Conservation (phyloP, 1,140 invertebrate genomes). For the Leguminivora glycinivorella region DNA sequence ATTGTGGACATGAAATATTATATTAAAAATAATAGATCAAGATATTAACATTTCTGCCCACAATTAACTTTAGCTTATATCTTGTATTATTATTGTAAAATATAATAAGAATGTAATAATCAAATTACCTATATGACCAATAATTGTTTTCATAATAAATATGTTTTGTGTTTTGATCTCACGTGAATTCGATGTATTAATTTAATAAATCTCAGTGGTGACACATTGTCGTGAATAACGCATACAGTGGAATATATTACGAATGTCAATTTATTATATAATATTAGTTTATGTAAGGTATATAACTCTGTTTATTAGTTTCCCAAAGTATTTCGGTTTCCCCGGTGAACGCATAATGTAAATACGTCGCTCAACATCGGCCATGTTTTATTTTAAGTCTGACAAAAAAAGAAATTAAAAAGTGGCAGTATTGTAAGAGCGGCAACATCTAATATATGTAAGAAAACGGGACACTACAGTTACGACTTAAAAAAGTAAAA, state of each 20-base stretch:
- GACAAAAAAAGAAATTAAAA: too few species aligned
- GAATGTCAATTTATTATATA: background rate
- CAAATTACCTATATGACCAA: background rate
- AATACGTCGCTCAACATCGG: conserved; percentile 20
- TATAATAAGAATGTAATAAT: background rate
- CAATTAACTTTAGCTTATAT: too few species aligned
- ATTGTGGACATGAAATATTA: too few species aligned
- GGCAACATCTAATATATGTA: too few species aligned
- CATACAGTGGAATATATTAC: conserved; percentile 6
- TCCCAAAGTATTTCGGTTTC: conserved; percentile 7
- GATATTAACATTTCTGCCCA: too few species aligned
- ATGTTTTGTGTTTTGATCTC: conserved; percentile 1
- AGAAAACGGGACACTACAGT: too few species aligned
- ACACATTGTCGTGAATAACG: background rate
- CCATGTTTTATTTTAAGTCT: conserved; percentile 5
- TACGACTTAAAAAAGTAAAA: too few species aligned
- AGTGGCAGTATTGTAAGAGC: too few species aligned
- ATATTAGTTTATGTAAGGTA: background rate
- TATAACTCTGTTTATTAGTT: background rate
- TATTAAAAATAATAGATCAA: too few species aligned
- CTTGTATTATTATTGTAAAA: background rate
- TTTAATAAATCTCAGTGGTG: background rate
- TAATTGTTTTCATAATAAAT: background rate
- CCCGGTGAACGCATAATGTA: conserved; percentile 25
- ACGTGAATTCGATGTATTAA: background rate